A percentile compares a stretch with the other conserved stretches of the same genome.
Conservation (phyloP, 1,140 invertebrate genomes). For the Arctopsyche grandis region DNA sequence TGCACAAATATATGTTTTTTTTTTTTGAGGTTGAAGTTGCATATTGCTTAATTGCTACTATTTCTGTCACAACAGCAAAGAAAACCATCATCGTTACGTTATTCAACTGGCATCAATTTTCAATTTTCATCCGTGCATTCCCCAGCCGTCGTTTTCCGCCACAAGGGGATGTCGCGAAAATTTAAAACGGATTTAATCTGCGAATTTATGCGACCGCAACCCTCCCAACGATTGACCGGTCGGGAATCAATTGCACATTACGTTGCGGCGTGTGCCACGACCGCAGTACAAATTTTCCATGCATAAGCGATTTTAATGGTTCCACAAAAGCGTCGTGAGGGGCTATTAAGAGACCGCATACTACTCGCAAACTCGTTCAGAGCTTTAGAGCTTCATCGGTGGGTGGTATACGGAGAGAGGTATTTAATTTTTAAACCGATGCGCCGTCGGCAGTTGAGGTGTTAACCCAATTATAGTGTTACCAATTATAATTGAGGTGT, state of each 20-base stretch:
- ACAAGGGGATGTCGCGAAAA: not conserved
- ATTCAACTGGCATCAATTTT: no score
- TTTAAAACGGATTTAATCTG: conserved; percentile 11
- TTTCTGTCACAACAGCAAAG: not conserved
- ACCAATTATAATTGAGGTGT: no score
- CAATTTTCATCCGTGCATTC: no score
- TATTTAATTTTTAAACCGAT: not conserved
- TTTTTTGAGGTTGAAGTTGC: no score
- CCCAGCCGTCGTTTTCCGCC: no score
- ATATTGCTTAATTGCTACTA: not conserved
- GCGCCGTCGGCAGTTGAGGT: no score
- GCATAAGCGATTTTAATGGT: conserved; percentile 46
- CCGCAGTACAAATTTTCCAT: conserved; percentile 43
- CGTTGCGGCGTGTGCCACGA: conserved; percentile 8
- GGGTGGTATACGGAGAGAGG: not conserved
- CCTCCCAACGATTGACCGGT: not conserved
- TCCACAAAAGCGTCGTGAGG: conserved; percentile 43
- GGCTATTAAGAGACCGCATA: not conserved
- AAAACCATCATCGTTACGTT: not conserved
- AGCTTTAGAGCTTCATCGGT: not conserved
- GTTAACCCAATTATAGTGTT: no score
- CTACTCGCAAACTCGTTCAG: not conserved
- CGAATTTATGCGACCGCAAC: conserved; percentile 8
- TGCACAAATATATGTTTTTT: no score
- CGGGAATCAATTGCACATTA: conserved; percentile 41